Evolutionary conservation across 2,888 invertebrate species (phyloP), one percentile per base, ranked within the genome.

Genomic region (Caenorhabditis wallacei): DNA sequence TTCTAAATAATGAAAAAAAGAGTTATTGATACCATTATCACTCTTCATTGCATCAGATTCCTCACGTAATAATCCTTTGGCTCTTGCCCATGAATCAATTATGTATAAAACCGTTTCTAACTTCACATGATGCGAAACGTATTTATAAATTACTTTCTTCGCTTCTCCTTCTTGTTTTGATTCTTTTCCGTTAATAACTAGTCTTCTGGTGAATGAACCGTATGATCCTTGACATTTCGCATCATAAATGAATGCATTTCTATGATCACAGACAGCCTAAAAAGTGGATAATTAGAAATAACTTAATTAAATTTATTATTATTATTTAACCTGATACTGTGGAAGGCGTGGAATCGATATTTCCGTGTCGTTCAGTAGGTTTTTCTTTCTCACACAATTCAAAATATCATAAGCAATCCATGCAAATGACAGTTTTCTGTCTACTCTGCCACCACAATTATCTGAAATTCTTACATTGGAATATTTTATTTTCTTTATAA

Each of bases 381-480:
- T 57, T 26, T 66, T 46, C 0, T 3, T 11, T 59, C 57, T 66
- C 5, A 75, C 56, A 11, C 16, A 3, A 35, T 83, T 82, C 8
- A 90, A 68, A 43, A 90, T 82, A 51, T 90, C 90, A 68, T 84
- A 87, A 0, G 86, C 88, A 16, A 90, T 80, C 90, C 90, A 90
- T 0, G 85, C 86, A 59, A 89, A 90, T 8, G 90, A 90, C 16
- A 90, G 85, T 20, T 80, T 79, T 20, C 64, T 53, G 4, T 85
- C 81, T 1, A 63, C 68, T 11, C 43, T 64, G 64, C 48, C 8
- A 51, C 24, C 16, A 75, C 74, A 8, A 30, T 18, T 11, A 1
- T 46, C 18, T 48, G 11, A 18, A 46, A 64, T 46, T 40, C 4
- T n/a, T 18, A 69, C 16, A 61, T 16, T 0, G 2, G 13, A 7